Evolutionary conservation across 2,113 vertebrate genomes (phyloP), one percentile per base, ranked within the genome.

Genomic region (Zosterops lateralis): DNA sequence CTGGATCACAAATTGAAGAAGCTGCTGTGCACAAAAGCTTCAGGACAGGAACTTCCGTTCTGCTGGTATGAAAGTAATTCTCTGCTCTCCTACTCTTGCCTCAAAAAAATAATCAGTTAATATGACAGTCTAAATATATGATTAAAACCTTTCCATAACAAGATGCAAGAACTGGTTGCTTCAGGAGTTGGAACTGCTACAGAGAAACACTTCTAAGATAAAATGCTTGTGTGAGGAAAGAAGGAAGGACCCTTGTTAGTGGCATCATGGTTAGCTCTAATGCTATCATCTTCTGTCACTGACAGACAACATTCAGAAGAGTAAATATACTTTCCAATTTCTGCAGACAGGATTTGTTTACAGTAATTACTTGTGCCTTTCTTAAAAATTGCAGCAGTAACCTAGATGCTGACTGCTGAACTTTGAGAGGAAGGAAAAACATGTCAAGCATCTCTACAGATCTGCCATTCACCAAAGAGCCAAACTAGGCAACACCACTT

Each of bases 291-390:
- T 60, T 29, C 44, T 82, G 40, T 31, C 44, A 79, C 22, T 3
- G 7, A 58, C 42, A 82, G 25, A 29, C 12, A 73, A 20, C 18
- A 42, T 54, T 70, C 38, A 58, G 28, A 91, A 70, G 29, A 82
- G 15, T 56, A 71, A 81, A 32, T 8, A 56, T 6, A 28, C 28
- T 47, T 67, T n/a, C 25, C 0, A 0, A 45, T 73, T 85, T 50
- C 76, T 70, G 45, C 58, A 85, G 67, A 61, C 5, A 68, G 31
- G 8, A 65, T 53, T 65, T 36, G 22, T 73, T 76, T 65, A n/a
- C 5, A 57, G 40, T 22, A 88, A 29, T 36, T 75, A 79, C 34
- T 57, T 38, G 5, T 7, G 11, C 48, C 25, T 56, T 21, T 77
- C 56, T 58, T 80, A 38, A 64, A 84, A 88, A n/a, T 9, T 40